These are phyloP conservation scores for Microtus ochrogaster DNA, from an alignment of 2,113 vertebrate species.

Conservation along the genomic window DNA sequence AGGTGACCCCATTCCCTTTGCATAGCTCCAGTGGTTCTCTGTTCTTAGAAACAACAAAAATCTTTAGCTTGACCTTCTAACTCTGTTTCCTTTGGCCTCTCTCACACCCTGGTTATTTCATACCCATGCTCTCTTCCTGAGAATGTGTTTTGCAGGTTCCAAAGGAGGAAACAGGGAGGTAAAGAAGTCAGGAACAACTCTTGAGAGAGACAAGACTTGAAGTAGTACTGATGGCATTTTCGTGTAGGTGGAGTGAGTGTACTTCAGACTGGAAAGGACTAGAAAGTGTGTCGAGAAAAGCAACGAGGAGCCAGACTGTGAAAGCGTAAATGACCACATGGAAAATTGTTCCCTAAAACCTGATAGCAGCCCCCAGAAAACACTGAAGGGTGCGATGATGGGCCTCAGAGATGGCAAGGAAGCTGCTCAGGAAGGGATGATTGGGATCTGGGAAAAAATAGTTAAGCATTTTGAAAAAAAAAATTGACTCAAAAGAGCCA, in stretches of 20 bases:
- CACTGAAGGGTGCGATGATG: not conserved
- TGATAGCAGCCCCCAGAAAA: not conserved
- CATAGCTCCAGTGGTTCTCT: not conserved
- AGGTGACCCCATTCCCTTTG: not conserved
- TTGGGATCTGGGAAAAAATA: not conserved
- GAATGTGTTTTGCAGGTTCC: not conserved
- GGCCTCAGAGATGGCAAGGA: not conserved
- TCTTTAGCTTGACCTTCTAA: not conserved
- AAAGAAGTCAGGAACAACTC: not conserved
- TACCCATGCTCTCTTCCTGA: not conserved
- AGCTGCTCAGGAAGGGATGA: not conserved
- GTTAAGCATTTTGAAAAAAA: not conserved
- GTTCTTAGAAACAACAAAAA: conserved; percentile 30
- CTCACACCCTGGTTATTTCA: not conserved
- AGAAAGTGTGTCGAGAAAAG: not conserved
- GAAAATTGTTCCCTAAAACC: conserved; percentile 22
- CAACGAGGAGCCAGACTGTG: not conserved
- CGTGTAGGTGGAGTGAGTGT: not conserved
- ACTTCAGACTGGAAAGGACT: not conserved
- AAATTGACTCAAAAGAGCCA: not conserved
- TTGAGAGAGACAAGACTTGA: not conserved
- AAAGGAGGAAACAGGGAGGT: not conserved
- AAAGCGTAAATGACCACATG: not conserved
- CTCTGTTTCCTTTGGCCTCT: not conserved
- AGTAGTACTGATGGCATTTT: not conserved